phyloP scores from a whole-genome alignment of 2,797 vertebrate species.

The Scolopax rusticola region DNA sequence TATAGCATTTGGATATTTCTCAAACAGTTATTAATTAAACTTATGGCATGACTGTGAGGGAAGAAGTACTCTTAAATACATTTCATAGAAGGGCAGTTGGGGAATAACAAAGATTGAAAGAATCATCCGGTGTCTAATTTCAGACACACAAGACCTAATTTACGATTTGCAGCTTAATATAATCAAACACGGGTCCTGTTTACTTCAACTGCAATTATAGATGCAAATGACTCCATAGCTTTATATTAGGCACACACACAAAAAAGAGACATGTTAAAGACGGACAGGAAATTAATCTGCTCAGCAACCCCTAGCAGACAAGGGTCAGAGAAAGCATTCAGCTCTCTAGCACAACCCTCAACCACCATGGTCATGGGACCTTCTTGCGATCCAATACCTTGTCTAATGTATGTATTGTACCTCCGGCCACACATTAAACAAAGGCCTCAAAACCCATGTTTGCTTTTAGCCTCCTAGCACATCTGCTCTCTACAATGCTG shows the following conservation, averaged over 20 bases:
- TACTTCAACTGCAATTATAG: not conserved
- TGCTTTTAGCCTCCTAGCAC: not conserved
- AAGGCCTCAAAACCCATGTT: not conserved
- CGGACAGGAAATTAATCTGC: not conserved
- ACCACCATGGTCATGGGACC: not conserved
- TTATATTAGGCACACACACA: not conserved
- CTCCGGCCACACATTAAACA: not conserved
- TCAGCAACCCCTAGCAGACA: not conserved
- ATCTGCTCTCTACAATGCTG: not conserved
- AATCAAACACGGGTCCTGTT: not conserved
- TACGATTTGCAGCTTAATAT: not conserved
- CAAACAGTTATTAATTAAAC: not conserved
- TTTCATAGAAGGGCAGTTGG: not conserved
- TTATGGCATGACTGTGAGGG: not conserved
- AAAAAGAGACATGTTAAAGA: not conserved
- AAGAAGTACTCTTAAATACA: not conserved
- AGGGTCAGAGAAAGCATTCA: not conserved
- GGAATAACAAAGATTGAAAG: not conserved
- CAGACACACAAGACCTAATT: not conserved
- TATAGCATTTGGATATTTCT: not conserved
- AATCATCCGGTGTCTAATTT: not conserved
- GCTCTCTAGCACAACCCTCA: not conserved
- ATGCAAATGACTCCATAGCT: not conserved
- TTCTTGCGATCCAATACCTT: not conserved
- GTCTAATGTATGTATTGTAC: not conserved